Conservation (phyloP, 2,888 invertebrate species). For the Diaprepes abbreviatus region DNA sequence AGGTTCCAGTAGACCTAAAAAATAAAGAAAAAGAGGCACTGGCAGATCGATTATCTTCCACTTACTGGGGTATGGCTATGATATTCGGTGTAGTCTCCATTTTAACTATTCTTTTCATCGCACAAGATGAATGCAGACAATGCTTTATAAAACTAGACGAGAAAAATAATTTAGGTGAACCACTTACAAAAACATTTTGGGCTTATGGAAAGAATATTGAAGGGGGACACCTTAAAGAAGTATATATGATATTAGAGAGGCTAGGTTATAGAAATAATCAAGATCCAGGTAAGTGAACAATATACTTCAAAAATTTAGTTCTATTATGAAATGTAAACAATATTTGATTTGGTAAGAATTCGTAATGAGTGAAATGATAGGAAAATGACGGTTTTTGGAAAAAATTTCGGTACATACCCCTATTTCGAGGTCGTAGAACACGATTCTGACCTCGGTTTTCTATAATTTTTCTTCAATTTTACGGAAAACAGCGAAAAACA, state of each 20-base stretch:
- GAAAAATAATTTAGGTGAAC: slow-evolving; percentile 1
- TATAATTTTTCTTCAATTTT: too few species aligned
- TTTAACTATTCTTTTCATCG: slow-evolving; percentile 55
- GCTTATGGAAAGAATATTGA: slow-evolving; percentile 74
- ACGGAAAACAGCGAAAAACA: too few species aligned
- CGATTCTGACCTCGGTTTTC: too few species aligned
- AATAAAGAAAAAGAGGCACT: neutral
- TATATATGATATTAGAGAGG: slow-evolving; percentile 81
- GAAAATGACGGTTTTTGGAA: too few species aligned
- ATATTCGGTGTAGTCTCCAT: slow-evolving; percentile 52
- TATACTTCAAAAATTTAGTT: too few species aligned
- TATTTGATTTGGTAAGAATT: too few species aligned
- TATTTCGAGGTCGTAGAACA: too few species aligned
- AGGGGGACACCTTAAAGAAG: slow-evolving; percentile 83
- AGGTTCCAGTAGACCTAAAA: neutral
- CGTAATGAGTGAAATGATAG: too few species aligned
- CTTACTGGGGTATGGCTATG: slow-evolving; percentile 49
- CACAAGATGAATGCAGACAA: slow-evolving; percentile 57
- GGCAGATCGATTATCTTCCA: slow-evolving; percentile 29
- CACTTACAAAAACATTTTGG: slow-evolving; percentile 69
- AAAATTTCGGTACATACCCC: too few species aligned
- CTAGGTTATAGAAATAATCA: slow-evolving; percentile 76
- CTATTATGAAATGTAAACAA: too few species aligned
- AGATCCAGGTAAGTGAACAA: slow-evolving; percentile 18
- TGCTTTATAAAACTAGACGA: slow-evolving; percentile 54